Evolutionary conservation across 2,888 invertebrate genomes (phyloP), one percentile per base, ranked within the genome.

Genomic region (Lasioglossum morio): DNA sequence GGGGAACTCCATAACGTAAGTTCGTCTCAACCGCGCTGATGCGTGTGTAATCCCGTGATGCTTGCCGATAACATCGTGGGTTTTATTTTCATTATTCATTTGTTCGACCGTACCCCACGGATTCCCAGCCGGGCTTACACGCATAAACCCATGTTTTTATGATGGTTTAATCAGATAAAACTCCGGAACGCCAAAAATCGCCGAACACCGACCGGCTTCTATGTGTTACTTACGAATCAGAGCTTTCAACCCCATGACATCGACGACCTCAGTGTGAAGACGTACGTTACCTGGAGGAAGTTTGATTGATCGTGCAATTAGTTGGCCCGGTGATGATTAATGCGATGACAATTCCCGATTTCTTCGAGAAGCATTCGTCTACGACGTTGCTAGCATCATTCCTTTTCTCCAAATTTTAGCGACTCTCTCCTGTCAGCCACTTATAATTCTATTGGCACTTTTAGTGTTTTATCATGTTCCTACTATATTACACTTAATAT

Each of bases 11-110:
- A 83, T 90, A 92, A 89, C 90, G 92, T 91, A 92, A 92, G 93
- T 94, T 93, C 91, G 92, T 94, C 92, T 91, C 92, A 87, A 88
- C 89, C 93, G 94, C 94, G 94, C 93, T 94, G 95, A 94, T 94
- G 95, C 94, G 94, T 92, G 85, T 90, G 94, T 94, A 94, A 94
- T 94, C 94, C 94, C 91, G 90, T 91, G 91, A 92, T 94, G 93
- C 94, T 94, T 94, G 93, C 91, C 92, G 94, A 94, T 94, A 94
- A 91, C 93, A 94, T 94, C 94, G 91, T 90, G 92, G 94, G 94
- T 94, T 95, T 94, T 94, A 94, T 94, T 95, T 95, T 94, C 94
- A 94, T 95, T 95, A 95, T 95, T 95, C 94, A 94, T 94, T 94
- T 94, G 94, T 94, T 93, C 93, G 91, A 85, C 84, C 83, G 91